These are phyloP conservation scores for Dorcus hopei DNA, from an alignment of 2,888 invertebrate genomes.

Conservation along the genomic window DNA sequence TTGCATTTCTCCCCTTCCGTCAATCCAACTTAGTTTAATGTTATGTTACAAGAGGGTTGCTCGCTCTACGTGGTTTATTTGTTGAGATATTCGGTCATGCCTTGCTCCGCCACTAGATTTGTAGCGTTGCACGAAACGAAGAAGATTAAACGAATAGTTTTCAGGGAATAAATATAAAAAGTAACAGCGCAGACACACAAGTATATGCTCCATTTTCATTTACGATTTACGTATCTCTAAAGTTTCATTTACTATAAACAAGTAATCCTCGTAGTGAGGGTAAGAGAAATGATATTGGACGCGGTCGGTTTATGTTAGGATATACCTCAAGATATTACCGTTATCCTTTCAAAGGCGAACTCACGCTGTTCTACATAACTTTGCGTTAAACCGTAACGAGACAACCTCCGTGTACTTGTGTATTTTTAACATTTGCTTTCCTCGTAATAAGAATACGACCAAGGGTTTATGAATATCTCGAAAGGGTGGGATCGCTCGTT, in stretches of 20 bases:
- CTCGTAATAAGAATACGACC: background rate
- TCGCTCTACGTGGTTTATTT: slow-evolving; percentile 27
- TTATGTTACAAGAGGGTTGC: slow-evolving; percentile 21
- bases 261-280: slow-evolving; percentile 5
- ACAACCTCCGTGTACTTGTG: too few relatives aligned
- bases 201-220: slow-evolving; percentile 13
- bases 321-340: slow-evolving; percentile 16
- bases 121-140: background rate
- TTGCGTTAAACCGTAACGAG: too few relatives aligned
- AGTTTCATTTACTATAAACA: slow-evolving; percentile 12
- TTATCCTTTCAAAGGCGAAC: slow-evolving; percentile 8
- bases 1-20: slow-evolving; percentile 29
- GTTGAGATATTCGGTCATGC: slow-evolving; percentile 24
- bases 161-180: slow-evolving; percentile 2
- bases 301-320: slow-evolving; percentile 16
- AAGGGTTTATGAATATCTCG: background rate
- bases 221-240: slow-evolving; percentile 11
- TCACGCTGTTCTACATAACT: background rate
- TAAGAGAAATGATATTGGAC: slow-evolving; percentile 14
- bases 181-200: slow-evolving; percentile 4
- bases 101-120: slow-evolving; percentile 1
- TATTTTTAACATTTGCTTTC: background rate
- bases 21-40: slow-evolving; percentile 32
- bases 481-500: background rate
- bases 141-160: slow-evolving; percentile 8